Evolutionary conservation across 2,888 invertebrate species (phyloP), one percentile per base, ranked within the genome.

Genomic region (Noctua janthe): DNA sequence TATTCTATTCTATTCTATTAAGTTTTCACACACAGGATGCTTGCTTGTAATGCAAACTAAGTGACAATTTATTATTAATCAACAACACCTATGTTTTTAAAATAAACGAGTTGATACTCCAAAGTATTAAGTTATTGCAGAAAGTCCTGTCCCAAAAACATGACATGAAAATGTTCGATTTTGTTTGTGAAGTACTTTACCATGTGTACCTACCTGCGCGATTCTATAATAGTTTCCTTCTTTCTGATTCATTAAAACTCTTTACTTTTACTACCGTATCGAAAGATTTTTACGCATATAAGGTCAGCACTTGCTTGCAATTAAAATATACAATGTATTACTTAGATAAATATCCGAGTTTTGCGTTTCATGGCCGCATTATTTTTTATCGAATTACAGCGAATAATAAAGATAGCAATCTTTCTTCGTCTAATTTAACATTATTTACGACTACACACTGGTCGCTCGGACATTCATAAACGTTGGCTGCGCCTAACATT

Each of bases 361-460:
- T 78, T 66, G 39, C 72, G 43, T 83, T 85, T 78, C 74, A 76
- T 66, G 71, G 74, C 74, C 64, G 62, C 54, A 54, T 79, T 64
- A 74, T 82, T 81, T 89, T 82, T 82, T 82, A 83, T 89, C 59
- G 81, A 88, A 78, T 85, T 82, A 81, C 67, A 59, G 20, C 54
- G 80, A 83, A 83, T 84, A 87, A 85, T 87, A 87, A 85, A 88
- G 88, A 85, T 89, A 54, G 51, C 76, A 29, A 79, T 84, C 81
- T 83, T 76, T 72, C 72, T 84, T 81, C 85, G 71, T 85, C 80
- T 85, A 88, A 83, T 87, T 88, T 70, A 78, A 64, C 70, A 84
- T 87, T 87, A 90, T 88, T 89, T 90, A 90, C 71, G 90, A 90
- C 85, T 76, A 49, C 62, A 71, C 59, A 67, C 74, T 43, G 71